phyloP scores from a whole-genome alignment of 1,140 invertebrate species.

The Lysiphlebus fabarum region DNA sequence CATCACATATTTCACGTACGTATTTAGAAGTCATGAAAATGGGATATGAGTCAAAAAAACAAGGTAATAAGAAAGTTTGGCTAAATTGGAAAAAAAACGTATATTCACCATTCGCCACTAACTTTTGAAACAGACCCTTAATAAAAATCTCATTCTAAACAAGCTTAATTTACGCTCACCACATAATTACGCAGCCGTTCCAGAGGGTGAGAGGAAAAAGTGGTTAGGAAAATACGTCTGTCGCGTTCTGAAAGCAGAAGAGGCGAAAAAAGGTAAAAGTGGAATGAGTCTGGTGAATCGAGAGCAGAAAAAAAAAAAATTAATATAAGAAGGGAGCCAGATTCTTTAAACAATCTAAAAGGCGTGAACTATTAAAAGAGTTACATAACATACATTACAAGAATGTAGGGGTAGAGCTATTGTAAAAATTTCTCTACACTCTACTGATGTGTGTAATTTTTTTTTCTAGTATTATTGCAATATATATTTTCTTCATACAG shows the following conservation, averaged over 20 bases:
- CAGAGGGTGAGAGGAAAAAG: slow-evolving; percentile 28
- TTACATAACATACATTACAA: slow-evolving; percentile 58
- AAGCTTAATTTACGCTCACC: slow-evolving; percentile 58
- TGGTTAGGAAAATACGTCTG: slow-evolving; percentile 30
- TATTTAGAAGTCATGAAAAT: background rate
- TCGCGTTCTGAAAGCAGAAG: slow-evolving; percentile 29
- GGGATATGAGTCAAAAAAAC: background rate
- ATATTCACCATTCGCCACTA: slow-evolving; percentile 41
- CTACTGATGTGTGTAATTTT: slow-evolving; percentile 39
- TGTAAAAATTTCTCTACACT: slow-evolving; percentile 22
- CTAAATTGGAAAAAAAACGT: slow-evolving; percentile 27
- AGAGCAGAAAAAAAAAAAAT: slow-evolving; percentile 12
- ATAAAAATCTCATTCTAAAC: slow-evolving; percentile 59
- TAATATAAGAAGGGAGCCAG: slow-evolving; percentile 31
- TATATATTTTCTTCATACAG: slow-evolving; percentile 1
- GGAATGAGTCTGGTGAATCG: slow-evolving; percentile 26
- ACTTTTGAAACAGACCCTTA: slow-evolving; percentile 49
- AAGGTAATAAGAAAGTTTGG: slow-evolving; percentile 7
- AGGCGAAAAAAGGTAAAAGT: slow-evolving; percentile 24
- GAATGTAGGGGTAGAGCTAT: slow-evolving; percentile 48
- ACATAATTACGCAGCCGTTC: slow-evolving; percentile 54
- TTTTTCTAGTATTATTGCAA: slow-evolving; percentile 36
- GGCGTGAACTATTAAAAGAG: slow-evolving; percentile 58
- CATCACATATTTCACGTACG: background rate
- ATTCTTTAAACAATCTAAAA: slow-evolving; percentile 54